These are phyloP conservation scores for Pardalotus punctatus DNA, from an alignment of 2,113 vertebrate species.

Conservation along the genomic window DNA sequence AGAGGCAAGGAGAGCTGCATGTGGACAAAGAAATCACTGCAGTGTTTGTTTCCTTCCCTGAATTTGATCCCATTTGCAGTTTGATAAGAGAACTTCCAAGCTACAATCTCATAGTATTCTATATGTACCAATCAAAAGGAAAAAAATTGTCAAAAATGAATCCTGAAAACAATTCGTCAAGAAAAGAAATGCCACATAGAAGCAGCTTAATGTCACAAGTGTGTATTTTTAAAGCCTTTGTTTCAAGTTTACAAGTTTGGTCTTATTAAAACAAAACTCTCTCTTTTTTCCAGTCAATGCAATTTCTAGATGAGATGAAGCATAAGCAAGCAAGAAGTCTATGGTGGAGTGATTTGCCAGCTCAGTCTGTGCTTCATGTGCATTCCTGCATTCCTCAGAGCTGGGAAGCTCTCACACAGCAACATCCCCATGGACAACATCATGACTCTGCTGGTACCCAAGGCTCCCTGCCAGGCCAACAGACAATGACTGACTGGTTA, in stretches of 20 bases:
- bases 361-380: not conserved
- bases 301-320: not conserved
- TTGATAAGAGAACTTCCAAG: not conserved
- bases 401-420: not conserved
- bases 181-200: not conserved
- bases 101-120: not conserved
- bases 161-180: not conserved
- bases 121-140: not conserved
- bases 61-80: not conserved
- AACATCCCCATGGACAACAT: not conserved
- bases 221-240: not conserved
- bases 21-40: not conserved
- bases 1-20: not conserved
- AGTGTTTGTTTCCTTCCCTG: not conserved
- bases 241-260: not conserved
- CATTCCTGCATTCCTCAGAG: not conserved
- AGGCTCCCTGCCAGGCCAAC: not conserved
- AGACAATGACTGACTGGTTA: not conserved
- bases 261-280: not conserved
- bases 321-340: not conserved
- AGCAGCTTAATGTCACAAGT: not conserved
- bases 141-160: not conserved
- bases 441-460: accelerated
- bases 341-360: not conserved
- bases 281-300: not conserved